Conservation (phyloP, 2,888 invertebrate genomes). For the Leptodirus hochenwartii region DNA sequence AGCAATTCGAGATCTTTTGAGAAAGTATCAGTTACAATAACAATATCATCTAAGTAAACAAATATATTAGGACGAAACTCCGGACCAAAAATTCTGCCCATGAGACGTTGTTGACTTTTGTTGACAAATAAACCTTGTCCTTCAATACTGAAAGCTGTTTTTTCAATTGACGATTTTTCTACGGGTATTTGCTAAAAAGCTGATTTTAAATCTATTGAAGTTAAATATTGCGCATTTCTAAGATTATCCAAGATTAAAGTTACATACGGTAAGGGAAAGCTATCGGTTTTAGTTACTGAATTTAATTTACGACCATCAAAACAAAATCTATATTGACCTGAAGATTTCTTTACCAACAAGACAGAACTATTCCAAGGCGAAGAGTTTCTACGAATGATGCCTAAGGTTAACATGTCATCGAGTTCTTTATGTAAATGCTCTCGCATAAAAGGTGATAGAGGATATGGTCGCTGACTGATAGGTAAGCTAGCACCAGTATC, state of each 20-base stretch:
- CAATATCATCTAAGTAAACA: conserved; percentile 11
- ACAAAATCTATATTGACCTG: conserved; percentile 13
- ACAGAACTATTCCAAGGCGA: conserved; percentile 15
- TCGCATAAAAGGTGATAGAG: conserved; percentile 12
- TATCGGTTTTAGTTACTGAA: conserved; percentile 14
- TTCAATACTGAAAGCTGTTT: conserved; percentile 18
- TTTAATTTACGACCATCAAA: conserved; percentile 16
- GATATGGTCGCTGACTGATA: conserved; percentile 12
- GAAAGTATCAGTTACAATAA: conserved; percentile 8
- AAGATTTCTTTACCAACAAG: conserved; percentile 14
- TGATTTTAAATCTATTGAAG: conserved; percentile 13
- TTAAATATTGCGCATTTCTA: conserved; percentile 13
- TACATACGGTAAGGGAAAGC: conserved; percentile 15
- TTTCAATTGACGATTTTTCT: conserved; percentile 12
- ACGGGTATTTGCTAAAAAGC: conserved; percentile 16
- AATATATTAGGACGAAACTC: conserved; percentile 9
- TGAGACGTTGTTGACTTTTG: conserved; percentile 13
- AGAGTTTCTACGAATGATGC: conserved; percentile 1
- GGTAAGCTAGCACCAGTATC: conserved; percentile 11
- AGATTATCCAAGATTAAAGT: conserved; percentile 14
- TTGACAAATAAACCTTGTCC: conserved; percentile 14
- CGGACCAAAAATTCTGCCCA: conserved; percentile 12
- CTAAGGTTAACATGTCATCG: conserved; percentile 6
- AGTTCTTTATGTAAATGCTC: conserved; percentile 8
- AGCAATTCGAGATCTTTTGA: conserved; percentile 8